Conservation (phyloP, 2,797 vertebrate genomes). For the Chromis chromis region DNA sequence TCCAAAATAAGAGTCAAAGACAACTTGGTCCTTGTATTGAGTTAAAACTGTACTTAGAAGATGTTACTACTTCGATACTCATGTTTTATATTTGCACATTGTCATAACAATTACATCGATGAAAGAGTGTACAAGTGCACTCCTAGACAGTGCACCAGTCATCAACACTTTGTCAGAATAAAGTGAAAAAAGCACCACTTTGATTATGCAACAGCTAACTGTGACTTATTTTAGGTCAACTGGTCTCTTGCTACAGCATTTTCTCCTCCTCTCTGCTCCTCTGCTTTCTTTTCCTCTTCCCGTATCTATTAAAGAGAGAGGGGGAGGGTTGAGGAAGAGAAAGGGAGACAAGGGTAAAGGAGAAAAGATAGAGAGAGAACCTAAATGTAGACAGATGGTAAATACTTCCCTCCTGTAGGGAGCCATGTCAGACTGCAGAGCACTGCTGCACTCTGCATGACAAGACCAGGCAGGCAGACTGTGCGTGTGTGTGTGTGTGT, state of each 20-base stretch:
- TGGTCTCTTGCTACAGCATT: constrained; percentile 17
- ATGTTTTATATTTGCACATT: background rate
- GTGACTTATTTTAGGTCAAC: constrained; percentile 7
- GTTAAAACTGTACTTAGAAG: background rate
- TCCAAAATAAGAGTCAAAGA: background rate
- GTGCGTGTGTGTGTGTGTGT: constrained; percentile 21
- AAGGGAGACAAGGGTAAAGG: constrained; percentile 12
- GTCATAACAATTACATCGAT: no score
- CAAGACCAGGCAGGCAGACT: constrained; percentile 60
- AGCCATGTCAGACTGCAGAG: constrained; percentile 68
- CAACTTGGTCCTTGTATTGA: background rate
- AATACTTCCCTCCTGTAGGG: constrained; percentile 65
- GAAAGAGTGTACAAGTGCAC: no score
- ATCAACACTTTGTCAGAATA: no score
- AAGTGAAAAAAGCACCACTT: no score
- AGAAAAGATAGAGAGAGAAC: constrained; percentile 20
- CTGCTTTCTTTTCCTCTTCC: background rate
- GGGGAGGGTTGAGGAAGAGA: background rate
- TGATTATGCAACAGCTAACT: constrained; percentile 21
- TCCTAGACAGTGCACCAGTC: no score
- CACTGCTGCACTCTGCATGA: constrained; percentile 68
- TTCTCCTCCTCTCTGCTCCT: background rate
- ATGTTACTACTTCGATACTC: background rate
- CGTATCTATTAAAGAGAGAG: constrained; percentile 9
- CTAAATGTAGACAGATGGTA: constrained; percentile 65